A percentile compares a stretch with the other conserved stretches of the same genome.
phyloP scores from a whole-genome alignment of 2,888 invertebrate genomes.

The Molorchus minor region DNA sequence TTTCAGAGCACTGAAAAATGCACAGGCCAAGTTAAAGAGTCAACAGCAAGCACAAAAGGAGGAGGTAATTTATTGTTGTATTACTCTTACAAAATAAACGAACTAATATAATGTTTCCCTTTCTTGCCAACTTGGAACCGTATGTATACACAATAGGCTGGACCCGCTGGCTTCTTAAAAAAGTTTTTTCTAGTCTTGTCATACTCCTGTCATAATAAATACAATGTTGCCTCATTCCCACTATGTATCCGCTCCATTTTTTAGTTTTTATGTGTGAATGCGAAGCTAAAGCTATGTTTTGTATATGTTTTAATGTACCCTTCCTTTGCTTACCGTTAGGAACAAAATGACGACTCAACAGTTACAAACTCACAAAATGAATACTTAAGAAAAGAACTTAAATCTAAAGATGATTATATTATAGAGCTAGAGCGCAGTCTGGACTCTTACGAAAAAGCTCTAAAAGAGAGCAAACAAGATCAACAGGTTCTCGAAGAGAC shows the following conservation, averaged over 20 bases:
- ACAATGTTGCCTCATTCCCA: constrained; percentile 60
- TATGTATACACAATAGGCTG: constrained; percentile 71
- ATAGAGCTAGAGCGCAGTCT: constrained; percentile 66
- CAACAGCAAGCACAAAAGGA: constrained; percentile 80
- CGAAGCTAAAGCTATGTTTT: constrained; percentile 36
- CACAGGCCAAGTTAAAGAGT: constrained; percentile 89
- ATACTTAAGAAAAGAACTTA: constrained; percentile 44
- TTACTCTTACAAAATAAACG: constrained; percentile 29
- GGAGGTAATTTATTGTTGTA: constrained; percentile 67
- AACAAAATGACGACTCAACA: constrained; percentile 31
- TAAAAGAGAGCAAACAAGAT: constrained; percentile 65
- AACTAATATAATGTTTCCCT: constrained; percentile 36
- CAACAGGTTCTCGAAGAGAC: constrained; percentile 47
- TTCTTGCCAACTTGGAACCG: constrained; percentile 50
- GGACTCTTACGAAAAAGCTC: constrained; percentile 66
- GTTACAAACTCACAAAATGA: constrained; percentile 41
- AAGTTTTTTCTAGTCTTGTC: constrained; percentile 85
- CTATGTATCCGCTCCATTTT: constrained; percentile 43
- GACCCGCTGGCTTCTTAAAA: constrained; percentile 93
- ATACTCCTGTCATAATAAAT: constrained; percentile 41
- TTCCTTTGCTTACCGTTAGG: constrained; percentile 37
- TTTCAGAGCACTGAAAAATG: constrained; percentile 86
- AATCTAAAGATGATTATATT: constrained; percentile 48
- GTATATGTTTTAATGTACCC: constrained; percentile 34
- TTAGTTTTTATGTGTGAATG: constrained; percentile 36